These are phyloP conservation scores for Gobius niger DNA, from an alignment of 2,113 vertebrate genomes.

Conservation along the genomic window DNA sequence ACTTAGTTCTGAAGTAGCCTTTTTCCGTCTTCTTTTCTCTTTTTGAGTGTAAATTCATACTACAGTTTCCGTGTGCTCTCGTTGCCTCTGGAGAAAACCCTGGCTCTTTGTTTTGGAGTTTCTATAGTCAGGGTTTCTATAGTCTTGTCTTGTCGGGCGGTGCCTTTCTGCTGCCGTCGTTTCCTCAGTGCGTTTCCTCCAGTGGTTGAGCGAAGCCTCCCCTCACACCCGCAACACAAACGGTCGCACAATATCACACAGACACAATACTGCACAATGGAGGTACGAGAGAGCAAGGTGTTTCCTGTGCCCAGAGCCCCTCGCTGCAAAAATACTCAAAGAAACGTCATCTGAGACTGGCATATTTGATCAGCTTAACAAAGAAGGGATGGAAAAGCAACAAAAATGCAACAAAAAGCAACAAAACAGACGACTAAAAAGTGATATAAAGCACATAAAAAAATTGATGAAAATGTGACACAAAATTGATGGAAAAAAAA, in stretches of 20 bases:
- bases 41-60: neutral
- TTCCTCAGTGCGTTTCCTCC: conserved; percentile 61
- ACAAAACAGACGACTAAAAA: too few species aligned
- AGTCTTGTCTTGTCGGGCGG: conserved; percentile 32
- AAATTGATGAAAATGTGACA: too few species aligned
- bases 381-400: too few species aligned
- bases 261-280: conserved; percentile 49
- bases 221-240: neutral
- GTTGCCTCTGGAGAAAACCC: neutral
- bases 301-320: conserved; percentile 67
- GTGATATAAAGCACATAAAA: too few species aligned
- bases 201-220: neutral
- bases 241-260: conserved; percentile 14
- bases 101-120: conserved; percentile 16
- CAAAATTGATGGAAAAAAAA: too few species aligned
- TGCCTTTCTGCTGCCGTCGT: conserved; percentile 40
- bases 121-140: conserved; percentile 8
- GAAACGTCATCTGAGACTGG: conserved; percentile 12
- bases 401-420: too few species aligned
- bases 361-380: too few species aligned
- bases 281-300: conserved; percentile 64
- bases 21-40: too few species aligned
- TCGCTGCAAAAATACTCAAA: conserved; percentile 38
- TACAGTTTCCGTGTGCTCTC: neutral
- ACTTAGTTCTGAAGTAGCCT: too few species aligned